A percentile compares a stretch with the other conserved stretches of the same genome.
phyloP scores from a whole-genome alignment of 2,888 invertebrate genomes.

The Geophilus truncorum region DNA sequence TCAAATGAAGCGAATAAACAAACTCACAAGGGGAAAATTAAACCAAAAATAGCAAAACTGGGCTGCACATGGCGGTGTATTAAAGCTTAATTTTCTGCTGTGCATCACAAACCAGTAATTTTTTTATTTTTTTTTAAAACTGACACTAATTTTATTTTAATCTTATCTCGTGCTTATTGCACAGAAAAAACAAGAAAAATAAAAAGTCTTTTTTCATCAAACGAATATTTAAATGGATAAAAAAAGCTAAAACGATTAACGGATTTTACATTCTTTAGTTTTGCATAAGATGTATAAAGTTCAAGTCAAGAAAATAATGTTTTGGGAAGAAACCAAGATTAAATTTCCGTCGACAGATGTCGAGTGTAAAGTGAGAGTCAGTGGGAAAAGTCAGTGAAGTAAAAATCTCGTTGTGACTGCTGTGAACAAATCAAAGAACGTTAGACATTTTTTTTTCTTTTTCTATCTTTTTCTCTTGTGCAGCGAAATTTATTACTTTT shows the following conservation, averaged over 20 bases:
- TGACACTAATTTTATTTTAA: background rate
- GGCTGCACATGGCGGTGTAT: too few relatives aligned
- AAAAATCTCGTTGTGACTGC: conserved; percentile 25
- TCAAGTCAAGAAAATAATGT: background rate
- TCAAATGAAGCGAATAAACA: background rate
- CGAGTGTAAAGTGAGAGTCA: conserved; percentile 6
- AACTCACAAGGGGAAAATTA: background rate
- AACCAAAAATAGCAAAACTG: too few relatives aligned
- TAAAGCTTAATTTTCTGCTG: too few relatives aligned
- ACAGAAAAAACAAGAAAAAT: background rate
- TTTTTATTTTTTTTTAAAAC: too few relatives aligned
- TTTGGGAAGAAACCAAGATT: conserved; percentile 5
- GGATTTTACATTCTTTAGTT: background rate
- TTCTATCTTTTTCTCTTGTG: background rate
- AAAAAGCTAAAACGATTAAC: background rate
- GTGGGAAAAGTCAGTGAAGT: conserved; percentile 14
- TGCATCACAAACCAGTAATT: too few relatives aligned
- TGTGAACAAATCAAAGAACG: conserved; percentile 25
- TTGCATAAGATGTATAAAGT: background rate
- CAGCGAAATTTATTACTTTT: conserved; percentile 19
- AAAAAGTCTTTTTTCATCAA: background rate
- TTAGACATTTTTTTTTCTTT: background rate
- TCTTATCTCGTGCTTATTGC: background rate
- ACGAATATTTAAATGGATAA: background rate
- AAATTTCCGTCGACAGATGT: conserved; percentile 27